Evolutionary conservation across 2,113 vertebrate genomes (phyloP), one percentile per base, ranked within the genome.

Genomic region (Aptenodytes forsteri): DNA sequence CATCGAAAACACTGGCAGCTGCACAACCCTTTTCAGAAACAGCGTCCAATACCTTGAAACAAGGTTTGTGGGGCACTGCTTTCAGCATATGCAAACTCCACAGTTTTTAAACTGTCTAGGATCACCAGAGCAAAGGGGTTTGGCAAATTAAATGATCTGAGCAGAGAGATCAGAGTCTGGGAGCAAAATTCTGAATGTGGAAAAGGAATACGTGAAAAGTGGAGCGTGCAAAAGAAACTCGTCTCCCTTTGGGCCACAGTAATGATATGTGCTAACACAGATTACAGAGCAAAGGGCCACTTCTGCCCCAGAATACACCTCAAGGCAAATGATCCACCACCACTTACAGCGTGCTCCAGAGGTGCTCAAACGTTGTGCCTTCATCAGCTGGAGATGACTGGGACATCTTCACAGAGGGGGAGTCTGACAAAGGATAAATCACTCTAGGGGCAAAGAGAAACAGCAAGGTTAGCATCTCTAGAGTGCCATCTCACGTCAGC

Each of bases 321-420:
- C 44, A 2, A 1, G 8, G 50, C 29, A 36, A 27, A 34, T 0
- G 13, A 29, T 7, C 70, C 14, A 14, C 8, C 13, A 11, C 77
- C 66, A 99, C 99, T 99, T 96, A 99, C 99, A 99, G 97, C 4
- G 99, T 99, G 95, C 98, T 99, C 99, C 99, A 99, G 86, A 99
- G 99, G 93, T 99, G 98, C 94, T 99, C 99, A 6, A 99, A 99
- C 8, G 99, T 99, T 38, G 98, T 98, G 76, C 99, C 99, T 97
- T 99, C 99, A 10, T 99, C 99, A 66, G 98, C 98, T 13, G 98
- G 91, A 10, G 99, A 91, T 20, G 99, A 87, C 98, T 99, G 99
- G 91, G 99, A 99, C 99, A 99, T 99, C 98, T 99, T 99, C 96
- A 90, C 94, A 6, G 94, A 32, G 6, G 96, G 94, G 83, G 97